Evolutionary conservation across 2,888 invertebrate genomes (phyloP).

Genomic region (Agrotis clavis): DNA sequence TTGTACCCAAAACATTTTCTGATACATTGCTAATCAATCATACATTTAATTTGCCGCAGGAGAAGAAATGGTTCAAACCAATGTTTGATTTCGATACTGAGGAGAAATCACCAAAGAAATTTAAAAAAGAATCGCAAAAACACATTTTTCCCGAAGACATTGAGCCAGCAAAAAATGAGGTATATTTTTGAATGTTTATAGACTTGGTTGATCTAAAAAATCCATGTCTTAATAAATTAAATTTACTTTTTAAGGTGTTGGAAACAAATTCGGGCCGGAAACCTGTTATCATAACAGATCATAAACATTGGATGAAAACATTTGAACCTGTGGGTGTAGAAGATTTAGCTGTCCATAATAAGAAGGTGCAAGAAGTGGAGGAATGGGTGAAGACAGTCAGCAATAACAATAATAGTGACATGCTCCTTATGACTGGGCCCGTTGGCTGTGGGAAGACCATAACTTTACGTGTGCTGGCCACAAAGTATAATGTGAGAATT

Average conservation of each 20-base stretch:
- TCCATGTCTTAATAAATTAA: not conserved
- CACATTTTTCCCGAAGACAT: conserved; percentile 6
- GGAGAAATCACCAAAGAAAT: conserved; percentile 70
- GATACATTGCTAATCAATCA: not conserved
- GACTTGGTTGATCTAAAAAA: not conserved
- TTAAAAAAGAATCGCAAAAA: conserved; percentile 56
- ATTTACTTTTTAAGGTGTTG: conserved; percentile 35
- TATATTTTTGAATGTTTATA: conserved; percentile 9
- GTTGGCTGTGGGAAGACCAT: conserved; percentile 96
- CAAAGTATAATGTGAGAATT: conserved; percentile 91
- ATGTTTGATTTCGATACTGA: conserved; percentile 84
- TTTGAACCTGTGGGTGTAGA: conserved; percentile 91
- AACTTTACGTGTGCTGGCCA: conserved; percentile 93
- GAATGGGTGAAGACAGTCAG: conserved; percentile 91
- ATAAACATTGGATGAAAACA: conserved; percentile 91
- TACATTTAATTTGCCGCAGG: conserved; percentile 66
- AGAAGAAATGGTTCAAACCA: conserved; percentile 85
- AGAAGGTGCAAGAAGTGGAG: conserved; percentile 94
- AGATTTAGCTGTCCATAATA: conserved; percentile 94
- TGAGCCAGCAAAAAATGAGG: conserved; percentile 35
- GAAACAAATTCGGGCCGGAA: conserved; percentile 43
- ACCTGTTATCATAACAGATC: conserved; percentile 62
- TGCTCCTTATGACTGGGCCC: conserved; percentile 95
- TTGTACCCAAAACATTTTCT: not conserved
- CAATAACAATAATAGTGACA: conserved; percentile 80